These are phyloP conservation scores for Grapholita molesta DNA, from an alignment of 1,140 invertebrate species.

Conservation along the genomic window DNA sequence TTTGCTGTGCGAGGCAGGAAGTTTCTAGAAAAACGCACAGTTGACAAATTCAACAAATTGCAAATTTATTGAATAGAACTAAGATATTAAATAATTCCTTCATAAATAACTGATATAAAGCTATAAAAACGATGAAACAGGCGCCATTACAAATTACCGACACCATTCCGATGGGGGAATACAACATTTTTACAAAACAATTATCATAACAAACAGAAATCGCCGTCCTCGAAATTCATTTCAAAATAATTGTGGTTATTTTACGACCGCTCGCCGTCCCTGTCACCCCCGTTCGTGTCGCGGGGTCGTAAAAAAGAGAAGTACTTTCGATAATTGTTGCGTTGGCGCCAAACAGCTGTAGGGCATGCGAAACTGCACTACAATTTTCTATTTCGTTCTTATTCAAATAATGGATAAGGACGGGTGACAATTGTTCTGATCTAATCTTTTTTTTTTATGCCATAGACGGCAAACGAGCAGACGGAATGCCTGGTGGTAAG, in stretches of 20 bases:
- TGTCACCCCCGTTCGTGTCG: slow-evolving; percentile 10
- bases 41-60: too few relatives aligned
- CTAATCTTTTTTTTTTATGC: too few relatives aligned
- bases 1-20: too few relatives aligned
- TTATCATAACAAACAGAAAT: slow-evolving; percentile 15
- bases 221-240: background rate
- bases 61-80: background rate
- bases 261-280: background rate
- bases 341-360: background rate
- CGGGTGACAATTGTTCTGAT: background rate
- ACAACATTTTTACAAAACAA: slow-evolving; percentile 16
- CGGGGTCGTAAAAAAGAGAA: background rate
- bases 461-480: too few relatives aligned
- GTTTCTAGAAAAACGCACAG: too few relatives aligned
- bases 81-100: background rate
- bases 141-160: slow-evolving; percentile 4
- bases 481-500: too few relatives aligned
- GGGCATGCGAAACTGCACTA: background rate
- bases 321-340: slow-evolving; percentile 14
- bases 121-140: background rate
- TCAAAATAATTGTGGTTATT: slow-evolving; percentile 10
- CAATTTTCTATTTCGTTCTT: background rate
- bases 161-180: background rate
- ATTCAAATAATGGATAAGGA: background rate
- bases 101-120: background rate